Evolutionary conservation across 2,888 invertebrate species (phyloP), one percentile per base, ranked within the genome.

Genomic region (Capitulum mitella): DNA sequence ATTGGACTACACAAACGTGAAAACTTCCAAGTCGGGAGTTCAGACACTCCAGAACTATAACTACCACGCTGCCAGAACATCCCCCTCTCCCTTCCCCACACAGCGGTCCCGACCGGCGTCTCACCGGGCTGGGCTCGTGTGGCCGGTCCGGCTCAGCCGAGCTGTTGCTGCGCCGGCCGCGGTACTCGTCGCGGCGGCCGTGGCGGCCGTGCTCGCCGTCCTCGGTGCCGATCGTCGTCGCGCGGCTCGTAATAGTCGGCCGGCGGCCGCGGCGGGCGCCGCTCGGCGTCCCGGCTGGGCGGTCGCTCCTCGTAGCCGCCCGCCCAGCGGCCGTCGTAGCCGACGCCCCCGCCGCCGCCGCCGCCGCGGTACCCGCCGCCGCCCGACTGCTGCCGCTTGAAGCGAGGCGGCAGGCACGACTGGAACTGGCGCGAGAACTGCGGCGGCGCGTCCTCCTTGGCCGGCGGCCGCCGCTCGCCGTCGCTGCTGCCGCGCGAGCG

Each of bases 321-420:
- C n/a, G 70, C 37, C 37, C 37, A 37, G 19, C 64, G 32, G 70
- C 70, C 40, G 70, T 19, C 34, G 34, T 16, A 34, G 8, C 26
- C 40, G 40, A 1, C 64, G 64, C 34, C 64, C 19, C 34, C 34
- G 34, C 34, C 37, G 70, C 37, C 37, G 70, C 26, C 22, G 22
- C 70, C 37, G 70, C 70, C 70, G 70, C 40, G 37, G 26, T 40
- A 40, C 16, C 64, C 64, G 37, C 70, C 37, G 70, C 70, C 70
- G 70, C 70, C 70, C 19, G 70, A 70, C 83, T 93, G 92, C 83
- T 93, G 92, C 83, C 92, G 92, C 83, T 92, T 90, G 86, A 94
- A 93, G 80, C 95, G 89, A 29, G 95, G 95, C 78, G 95, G 95
- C 84, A 95, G 89, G 86, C 93, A 92, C 78, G 89, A 91, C 85